A percentile compares a stretch with the other conserved stretches of the same genome.
phyloP scores from a whole-genome alignment of 2,888 invertebrate genomes.

The Chaetoderma sp. region DNA sequence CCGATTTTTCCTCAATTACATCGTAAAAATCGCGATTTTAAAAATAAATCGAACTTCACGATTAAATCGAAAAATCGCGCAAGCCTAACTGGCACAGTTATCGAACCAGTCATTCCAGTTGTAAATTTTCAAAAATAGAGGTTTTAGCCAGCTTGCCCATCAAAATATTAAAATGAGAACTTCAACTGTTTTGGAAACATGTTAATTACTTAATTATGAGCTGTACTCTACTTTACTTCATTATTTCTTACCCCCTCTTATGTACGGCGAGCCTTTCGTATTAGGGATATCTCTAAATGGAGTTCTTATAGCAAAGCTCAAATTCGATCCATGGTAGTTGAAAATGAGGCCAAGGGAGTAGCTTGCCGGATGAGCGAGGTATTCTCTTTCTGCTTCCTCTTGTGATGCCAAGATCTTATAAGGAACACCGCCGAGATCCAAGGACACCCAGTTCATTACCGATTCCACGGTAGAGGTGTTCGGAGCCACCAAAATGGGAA shows the following conservation, averaged over 20 bases:
- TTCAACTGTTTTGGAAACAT: neutral
- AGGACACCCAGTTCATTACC: slow-evolving; percentile 51
- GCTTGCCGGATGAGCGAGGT: slow-evolving; percentile 75
- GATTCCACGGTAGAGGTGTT: slow-evolving; percentile 33
- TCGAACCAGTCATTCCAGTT: too few species aligned
- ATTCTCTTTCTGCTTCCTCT: slow-evolving; percentile 78
- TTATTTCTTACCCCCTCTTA: slow-evolving; percentile 22
- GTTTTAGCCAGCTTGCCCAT: too few species aligned
- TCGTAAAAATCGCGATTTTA: too few species aligned
- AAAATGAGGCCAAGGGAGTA: slow-evolving; percentile 76
- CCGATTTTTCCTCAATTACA: too few species aligned
- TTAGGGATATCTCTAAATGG: slow-evolving; percentile 26
- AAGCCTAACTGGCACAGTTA: too few species aligned
- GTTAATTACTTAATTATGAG: neutral
- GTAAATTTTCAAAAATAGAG: too few species aligned
- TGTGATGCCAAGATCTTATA: slow-evolving; percentile 78
- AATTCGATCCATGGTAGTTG: slow-evolving; percentile 11
- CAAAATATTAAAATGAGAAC: too few species aligned
- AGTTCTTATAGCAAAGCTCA: slow-evolving; percentile 50
- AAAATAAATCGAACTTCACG: too few species aligned
- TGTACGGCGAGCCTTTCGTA: slow-evolving; percentile 21
- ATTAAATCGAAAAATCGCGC: too few species aligned
- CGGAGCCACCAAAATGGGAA: slow-evolving; percentile 50
- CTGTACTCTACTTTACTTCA: too few species aligned
- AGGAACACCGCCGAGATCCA: slow-evolving; percentile 47